Evolutionary conservation across 2,888 invertebrate genomes (phyloP).

Genomic region (Nomada fucata): DNA sequence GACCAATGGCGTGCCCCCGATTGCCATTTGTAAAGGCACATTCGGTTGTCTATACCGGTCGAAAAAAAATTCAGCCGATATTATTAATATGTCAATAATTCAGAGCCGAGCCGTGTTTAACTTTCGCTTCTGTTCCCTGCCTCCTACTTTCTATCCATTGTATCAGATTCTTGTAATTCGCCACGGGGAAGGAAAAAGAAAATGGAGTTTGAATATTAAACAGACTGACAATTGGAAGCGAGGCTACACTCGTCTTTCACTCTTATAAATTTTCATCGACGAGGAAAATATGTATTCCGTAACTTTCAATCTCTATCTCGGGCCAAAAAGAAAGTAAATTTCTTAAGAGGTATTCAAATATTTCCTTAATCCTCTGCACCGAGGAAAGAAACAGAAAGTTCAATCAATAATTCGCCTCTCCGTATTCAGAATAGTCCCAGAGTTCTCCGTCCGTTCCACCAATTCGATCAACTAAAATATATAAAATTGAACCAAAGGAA

Average conservation of each 20-base stretch:
- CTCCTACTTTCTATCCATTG: conserved; percentile 6
- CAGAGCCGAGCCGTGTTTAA: no score
- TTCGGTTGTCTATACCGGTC: not conserved
- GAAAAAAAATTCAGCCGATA: not conserved
- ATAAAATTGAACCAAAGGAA: no score
- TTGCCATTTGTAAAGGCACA: not conserved
- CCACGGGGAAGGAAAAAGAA: not conserved
- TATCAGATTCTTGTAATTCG: not conserved
- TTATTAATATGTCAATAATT: not conserved
- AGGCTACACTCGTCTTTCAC: not conserved
- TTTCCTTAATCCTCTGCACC: not conserved
- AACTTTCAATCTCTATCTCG: no score
- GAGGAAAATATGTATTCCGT: no score
- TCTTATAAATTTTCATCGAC: not conserved
- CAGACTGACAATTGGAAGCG: not conserved
- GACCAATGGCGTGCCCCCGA: no score
- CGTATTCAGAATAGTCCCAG: no score
- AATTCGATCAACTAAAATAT: no score
- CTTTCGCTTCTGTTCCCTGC: not conserved
- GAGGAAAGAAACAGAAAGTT: not conserved
- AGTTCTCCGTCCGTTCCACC: no score
- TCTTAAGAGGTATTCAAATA: not conserved
- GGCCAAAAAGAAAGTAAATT: not conserved
- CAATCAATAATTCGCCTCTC: not conserved
- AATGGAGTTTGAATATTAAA: not conserved